Percentiles rank a stretch among this genome's conserved stretches.
Conservation (phyloP, 2,888 invertebrate species). For the Drosophila pseudotalamancana region DNA sequence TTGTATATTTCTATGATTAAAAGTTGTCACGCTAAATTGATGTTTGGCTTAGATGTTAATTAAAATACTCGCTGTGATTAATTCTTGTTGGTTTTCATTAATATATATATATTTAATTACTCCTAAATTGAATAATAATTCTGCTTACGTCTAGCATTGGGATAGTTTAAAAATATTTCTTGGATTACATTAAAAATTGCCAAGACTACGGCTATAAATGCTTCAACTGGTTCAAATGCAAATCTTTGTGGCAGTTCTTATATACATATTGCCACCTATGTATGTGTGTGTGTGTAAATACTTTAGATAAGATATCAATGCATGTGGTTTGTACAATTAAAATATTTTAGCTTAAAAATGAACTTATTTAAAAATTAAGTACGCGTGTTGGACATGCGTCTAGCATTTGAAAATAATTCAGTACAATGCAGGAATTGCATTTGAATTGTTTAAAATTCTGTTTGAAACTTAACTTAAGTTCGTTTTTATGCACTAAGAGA, state of each 20-base stretch:
- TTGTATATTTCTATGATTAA: slow-evolving; percentile 22
- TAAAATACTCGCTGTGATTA: slow-evolving; percentile 42
- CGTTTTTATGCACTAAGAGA: slow-evolving; percentile 31
- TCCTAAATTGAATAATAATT: slow-evolving; percentile 23
- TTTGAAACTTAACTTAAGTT: slow-evolving; percentile 22
- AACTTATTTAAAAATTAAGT: slow-evolving; percentile 32
- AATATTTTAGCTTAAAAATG: too few species aligned
- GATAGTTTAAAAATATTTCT: slow-evolving; percentile 11
- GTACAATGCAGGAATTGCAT: slow-evolving; percentile 24
- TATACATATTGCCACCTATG: slow-evolving; percentile 67
- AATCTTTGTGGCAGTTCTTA: slow-evolving; percentile 62
- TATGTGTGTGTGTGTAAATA: slow-evolving; percentile 39
- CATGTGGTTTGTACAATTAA: slow-evolving; percentile 46
- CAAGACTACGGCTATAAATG: slow-evolving; percentile 63
- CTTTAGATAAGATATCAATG: slow-evolving; percentile 62
- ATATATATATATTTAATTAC: slow-evolving; percentile 2
- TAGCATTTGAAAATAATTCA: slow-evolving; percentile 33
- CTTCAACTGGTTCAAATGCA: slow-evolving; percentile 75
- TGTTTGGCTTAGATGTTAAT: slow-evolving; percentile 37
- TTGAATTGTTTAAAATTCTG: too few species aligned
- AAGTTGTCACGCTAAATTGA: slow-evolving; percentile 23
- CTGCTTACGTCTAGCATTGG: slow-evolving; percentile 29
- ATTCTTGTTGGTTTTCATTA: slow-evolving; percentile 6
- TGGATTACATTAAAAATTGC: slow-evolving; percentile 8
- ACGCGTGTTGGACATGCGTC: slow-evolving; percentile 63